Evolutionary conservation across 1,140 invertebrate genomes (phyloP).

Genomic region (Drosophila lini): DNA sequence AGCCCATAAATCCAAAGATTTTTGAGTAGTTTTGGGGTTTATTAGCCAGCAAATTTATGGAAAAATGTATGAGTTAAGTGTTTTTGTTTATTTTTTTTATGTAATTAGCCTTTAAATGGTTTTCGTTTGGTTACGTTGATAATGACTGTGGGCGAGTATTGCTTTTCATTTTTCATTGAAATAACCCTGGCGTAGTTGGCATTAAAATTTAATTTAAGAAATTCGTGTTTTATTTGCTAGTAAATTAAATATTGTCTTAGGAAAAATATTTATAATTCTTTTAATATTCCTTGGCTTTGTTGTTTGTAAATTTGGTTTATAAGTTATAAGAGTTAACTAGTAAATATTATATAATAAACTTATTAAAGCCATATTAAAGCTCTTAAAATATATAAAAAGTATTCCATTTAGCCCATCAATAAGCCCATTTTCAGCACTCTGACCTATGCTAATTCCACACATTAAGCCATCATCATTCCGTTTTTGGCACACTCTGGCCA

Average conservation of each 20-base stretch:
- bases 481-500: slow-evolving; percentile 8
- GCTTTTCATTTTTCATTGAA: background rate
- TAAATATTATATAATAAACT: background rate
- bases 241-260: background rate
- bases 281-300: background rate
- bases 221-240: fast-evolving
- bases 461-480: slow-evolving; percentile 38
- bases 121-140: background rate
- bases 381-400: background rate
- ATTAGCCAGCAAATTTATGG: slow-evolving; percentile 21
- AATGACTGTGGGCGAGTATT: background rate
- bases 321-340: background rate
- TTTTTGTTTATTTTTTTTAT: slow-evolving; percentile 4
- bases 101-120: slow-evolving; percentile 21
- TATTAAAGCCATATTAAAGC: background rate
- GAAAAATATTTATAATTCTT: background rate
- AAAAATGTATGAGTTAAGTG: background rate
- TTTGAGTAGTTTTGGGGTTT: slow-evolving; percentile 21
- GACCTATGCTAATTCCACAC: slow-evolving; percentile 42
- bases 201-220: background rate
- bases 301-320: background rate
- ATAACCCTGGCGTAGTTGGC: background rate
- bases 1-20: slow-evolving; percentile 28
- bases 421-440: slow-evolving; percentile 15
- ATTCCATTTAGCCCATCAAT: background rate